A percentile compares a stretch with the other conserved stretches of the same genome.
Conservation (phyloP, 1,140 invertebrate species). For the Cotesia glomerata region DNA sequence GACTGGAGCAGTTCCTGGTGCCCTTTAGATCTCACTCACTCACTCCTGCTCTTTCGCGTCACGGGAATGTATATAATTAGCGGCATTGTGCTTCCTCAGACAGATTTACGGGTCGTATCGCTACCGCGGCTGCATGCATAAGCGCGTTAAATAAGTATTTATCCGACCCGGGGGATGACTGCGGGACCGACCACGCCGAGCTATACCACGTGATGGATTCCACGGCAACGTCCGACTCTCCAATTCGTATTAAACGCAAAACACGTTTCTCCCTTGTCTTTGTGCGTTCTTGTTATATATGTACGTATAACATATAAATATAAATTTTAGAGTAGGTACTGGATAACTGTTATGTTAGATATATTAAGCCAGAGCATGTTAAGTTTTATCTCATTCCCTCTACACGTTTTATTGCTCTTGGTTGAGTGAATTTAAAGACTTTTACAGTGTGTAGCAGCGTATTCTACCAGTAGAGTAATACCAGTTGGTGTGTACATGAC, state of each 20-base stretch:
- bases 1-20: not conserved
- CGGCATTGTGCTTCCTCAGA: slow-evolving; percentile 60
- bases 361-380: not conserved
- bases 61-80: slow-evolving; percentile 64
- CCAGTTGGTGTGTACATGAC: not conserved
- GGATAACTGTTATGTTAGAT: not conserved
- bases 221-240: slow-evolving; percentile 32
- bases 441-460: too few species aligned
- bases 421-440: slow-evolving; percentile 11
- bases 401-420: not conserved
- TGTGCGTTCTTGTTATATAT: not conserved
- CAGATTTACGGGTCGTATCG: slow-evolving; percentile 63
- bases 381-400: not conserved
- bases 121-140: slow-evolving; percentile 62
- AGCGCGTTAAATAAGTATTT: slow-evolving; percentile 65
- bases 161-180: slow-evolving; percentile 58
- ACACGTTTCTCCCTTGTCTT: not conserved
- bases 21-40: slow-evolving; percentile 13
- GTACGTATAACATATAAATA: not conserved
- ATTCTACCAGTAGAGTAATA: too few species aligned
- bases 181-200: slow-evolving; percentile 41
- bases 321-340: not conserved
- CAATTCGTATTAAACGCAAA: slow-evolving; percentile 27
- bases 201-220: slow-evolving; percentile 54
- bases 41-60: slow-evolving; percentile 38